Evolutionary conservation across 2,888 invertebrate species (phyloP), one percentile per base, ranked within the genome.

Genomic region (Drosophila helvetica): DNA sequence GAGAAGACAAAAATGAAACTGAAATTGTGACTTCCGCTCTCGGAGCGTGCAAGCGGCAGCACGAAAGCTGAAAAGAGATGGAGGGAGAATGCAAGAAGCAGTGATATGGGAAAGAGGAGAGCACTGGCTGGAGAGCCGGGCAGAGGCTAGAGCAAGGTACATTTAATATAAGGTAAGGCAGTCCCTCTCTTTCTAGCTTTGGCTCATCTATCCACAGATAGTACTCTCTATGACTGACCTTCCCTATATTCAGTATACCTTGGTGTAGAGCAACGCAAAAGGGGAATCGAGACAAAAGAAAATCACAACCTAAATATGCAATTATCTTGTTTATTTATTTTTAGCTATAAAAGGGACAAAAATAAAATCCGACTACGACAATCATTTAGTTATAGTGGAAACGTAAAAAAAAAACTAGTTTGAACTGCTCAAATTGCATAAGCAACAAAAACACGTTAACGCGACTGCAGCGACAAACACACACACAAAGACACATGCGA

Each of bases 271-370:
- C 10, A 30, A 3, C 10, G 10, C 30, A 3, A 10, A 10, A 10
- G 30, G 30, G 10, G 62, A n/a, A n/a, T 65, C 52, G 38, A 69
- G 74, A 58, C 64, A 33, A 53, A 47, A 56, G 65, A 50, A 59
- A 72, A 72, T 63, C 64, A 50, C 53, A 72, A 47, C 27, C 60
- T 50, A 73, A 77, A 64, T 67, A 61, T 75, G 70, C 78, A 78
- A 80, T 77, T 83, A 77, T 74, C 73, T 74, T 86, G 73, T 72
- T 84, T 83, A 83, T 80, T 80, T 79, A 83, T 80, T 80, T 79
- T 83, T 77, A 75, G 73, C 60, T 30, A 18, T 53, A 69, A 61
- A 51, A 60, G 38, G 43, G 62, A 65, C 65, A 51, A 65, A 46
- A 45, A 15, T 48, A 65, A 47, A 54, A 52, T 15, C n/a, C 9